Percentiles rank a stretch among this genome's conserved stretches.
These are phyloP conservation scores for Ormia ochracea DNA, from an alignment of 2,888 invertebrate genomes.

Conservation along the genomic window DNA sequence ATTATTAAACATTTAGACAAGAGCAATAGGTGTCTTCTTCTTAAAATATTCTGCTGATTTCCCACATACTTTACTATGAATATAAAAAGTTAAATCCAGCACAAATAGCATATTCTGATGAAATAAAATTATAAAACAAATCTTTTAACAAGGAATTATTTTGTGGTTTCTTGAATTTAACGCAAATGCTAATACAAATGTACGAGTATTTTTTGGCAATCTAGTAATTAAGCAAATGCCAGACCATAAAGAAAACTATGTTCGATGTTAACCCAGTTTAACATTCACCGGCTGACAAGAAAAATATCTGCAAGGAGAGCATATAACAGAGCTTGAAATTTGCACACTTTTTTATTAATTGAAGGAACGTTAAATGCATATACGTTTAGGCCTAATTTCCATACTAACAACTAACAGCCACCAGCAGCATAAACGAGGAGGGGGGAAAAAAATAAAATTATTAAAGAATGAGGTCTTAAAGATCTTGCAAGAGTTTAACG, in stretches of 20 bases:
- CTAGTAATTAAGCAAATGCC: constrained; percentile 50
- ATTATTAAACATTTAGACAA: constrained; percentile 51
- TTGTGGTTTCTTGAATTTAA: not conserved
- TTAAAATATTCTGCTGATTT: constrained; percentile 17
- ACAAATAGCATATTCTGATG: constrained; percentile 19
- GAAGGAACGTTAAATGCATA: constrained; percentile 37
- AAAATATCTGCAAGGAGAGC: constrained; percentile 22
- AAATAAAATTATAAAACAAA: constrained; percentile 20
- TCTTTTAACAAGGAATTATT: constrained; percentile 35
- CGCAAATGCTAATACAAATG: constrained; percentile 10
- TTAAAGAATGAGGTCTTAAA: constrained; percentile 37
- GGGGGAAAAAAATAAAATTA: not conserved
- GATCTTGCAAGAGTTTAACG: constrained; percentile 24
- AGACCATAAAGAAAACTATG: constrained; percentile 36
- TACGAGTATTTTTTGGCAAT: constrained; percentile 31
- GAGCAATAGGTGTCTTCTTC: constrained; percentile 53
- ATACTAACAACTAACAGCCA: not conserved
- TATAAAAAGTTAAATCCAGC: not conserved
- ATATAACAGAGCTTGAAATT: constrained; percentile 47
- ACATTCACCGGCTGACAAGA: constrained; percentile 33
- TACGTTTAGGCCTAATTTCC: constrained; percentile 15
- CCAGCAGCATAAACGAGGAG: no score
- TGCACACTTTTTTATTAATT: constrained; percentile 53
- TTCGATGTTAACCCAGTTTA: constrained; percentile 41
- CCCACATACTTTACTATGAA: not conserved